A percentile compares a stretch with the other conserved stretches of the same genome.
phyloP scores from a whole-genome alignment of 2,888 invertebrate species.

The Leptarthrus brevirostris region DNA sequence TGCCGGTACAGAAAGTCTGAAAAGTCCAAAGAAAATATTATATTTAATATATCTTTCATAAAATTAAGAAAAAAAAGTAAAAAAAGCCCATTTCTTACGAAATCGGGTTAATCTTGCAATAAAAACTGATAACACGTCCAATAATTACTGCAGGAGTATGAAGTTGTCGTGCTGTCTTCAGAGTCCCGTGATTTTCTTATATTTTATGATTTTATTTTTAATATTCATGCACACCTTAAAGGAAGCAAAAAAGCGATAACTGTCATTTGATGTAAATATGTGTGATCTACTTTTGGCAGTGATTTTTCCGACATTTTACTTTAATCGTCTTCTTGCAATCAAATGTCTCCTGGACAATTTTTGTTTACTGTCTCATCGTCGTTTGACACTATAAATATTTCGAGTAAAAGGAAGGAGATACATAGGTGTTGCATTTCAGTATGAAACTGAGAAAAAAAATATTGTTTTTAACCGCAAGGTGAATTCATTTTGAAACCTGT shows the following conservation, averaged over 20 bases:
- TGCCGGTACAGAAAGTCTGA: constrained; percentile 84
- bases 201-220: constrained; percentile 10
- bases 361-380: constrained; percentile 5
- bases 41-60: constrained; percentile 7
- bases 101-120: constrained; percentile 44
- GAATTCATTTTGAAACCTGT: constrained; percentile 35
- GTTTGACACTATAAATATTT: background rate
- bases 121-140: constrained; percentile 32
- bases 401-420: background rate
- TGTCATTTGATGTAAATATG: constrained; percentile 32
- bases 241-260: constrained; percentile 20
- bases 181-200: constrained; percentile 14
- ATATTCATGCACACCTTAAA: constrained; percentile 3
- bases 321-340: constrained; percentile 3
- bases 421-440: constrained; percentile 33
- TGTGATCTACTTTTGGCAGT: constrained; percentile 38
- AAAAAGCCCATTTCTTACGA: constrained; percentile 31
- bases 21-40: constrained; percentile 66
- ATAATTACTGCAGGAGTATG: constrained; percentile 21
- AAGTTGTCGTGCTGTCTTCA: constrained; percentile 24
- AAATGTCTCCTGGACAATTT: background rate
- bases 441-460: constrained; percentile 2
- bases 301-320: constrained; percentile 6
- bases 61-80: constrained; percentile 12
- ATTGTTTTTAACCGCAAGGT: constrained; percentile 16